Evolutionary conservation across 2,888 invertebrate species (phyloP).

Genomic region (Drosophila borealis): DNA sequence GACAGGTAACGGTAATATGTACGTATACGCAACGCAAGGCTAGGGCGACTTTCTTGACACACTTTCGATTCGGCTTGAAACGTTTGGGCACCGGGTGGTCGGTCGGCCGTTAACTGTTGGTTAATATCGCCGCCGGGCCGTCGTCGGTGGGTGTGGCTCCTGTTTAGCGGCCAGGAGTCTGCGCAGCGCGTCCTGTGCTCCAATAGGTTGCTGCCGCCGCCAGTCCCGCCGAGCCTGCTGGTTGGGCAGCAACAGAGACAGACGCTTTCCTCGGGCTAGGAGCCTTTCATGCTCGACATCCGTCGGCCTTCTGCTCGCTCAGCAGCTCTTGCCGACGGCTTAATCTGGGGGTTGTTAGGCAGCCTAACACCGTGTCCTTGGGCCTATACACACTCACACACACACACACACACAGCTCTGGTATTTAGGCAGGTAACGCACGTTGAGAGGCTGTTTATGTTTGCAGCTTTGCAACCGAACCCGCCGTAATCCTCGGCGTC

Average conservation of each 20-base stretch:
- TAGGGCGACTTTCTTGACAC: constrained; percentile 61
- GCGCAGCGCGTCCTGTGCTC: constrained; percentile 75
- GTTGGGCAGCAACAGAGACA: constrained; percentile 53
- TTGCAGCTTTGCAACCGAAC: constrained; percentile 19
- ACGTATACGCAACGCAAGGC: constrained; percentile 31
- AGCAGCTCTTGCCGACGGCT: constrained; percentile 39
- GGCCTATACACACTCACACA: constrained; percentile 6
- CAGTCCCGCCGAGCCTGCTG: constrained; percentile 67
- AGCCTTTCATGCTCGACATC: constrained; percentile 12
- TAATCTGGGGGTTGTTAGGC: constrained; percentile 41
- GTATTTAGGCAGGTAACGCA: constrained; percentile 24
- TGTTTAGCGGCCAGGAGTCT: constrained; percentile 69
- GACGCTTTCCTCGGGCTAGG: constrained; percentile 25
- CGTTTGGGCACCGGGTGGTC: not conserved
- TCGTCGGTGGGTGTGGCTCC: constrained; percentile 79
- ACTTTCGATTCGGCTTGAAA: constrained; percentile 41
- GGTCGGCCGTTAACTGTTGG: constrained; percentile 59
- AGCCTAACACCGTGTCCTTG: constrained; percentile 51
- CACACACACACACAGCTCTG: not conserved
- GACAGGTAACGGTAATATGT: constrained; percentile 58
- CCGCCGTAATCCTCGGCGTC: constrained; percentile 10
- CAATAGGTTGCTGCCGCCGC: constrained; percentile 79
- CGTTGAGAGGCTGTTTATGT: constrained; percentile 20
- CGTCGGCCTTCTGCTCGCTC: constrained; percentile 52
- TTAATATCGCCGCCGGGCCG: constrained; percentile 48